Percentiles rank a stretch among this genome's conserved stretches.
Evolutionary conservation across 2,888 invertebrate species (phyloP).

Genomic region (Tolmerus cingulatus): DNA sequence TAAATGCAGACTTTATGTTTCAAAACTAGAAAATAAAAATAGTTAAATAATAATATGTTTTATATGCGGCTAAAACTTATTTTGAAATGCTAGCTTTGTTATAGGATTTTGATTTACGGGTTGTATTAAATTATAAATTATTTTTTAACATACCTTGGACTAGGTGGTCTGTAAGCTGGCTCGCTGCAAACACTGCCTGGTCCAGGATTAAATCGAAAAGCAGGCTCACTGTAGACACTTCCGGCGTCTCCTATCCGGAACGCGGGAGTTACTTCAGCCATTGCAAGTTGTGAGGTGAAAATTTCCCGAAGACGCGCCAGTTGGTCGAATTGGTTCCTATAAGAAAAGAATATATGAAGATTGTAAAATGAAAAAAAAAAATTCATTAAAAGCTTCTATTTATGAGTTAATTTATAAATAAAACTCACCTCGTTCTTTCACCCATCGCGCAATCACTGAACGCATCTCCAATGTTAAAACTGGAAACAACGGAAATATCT

Average conservation of each 20-base stretch:
- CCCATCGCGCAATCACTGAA: conserved; percentile 63
- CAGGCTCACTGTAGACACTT: conserved; percentile 64
- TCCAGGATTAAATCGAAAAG: conserved; percentile 62
- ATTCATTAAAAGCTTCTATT: neutral
- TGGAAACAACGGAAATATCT: conserved; percentile 88
- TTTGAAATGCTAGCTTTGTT: too few species aligned
- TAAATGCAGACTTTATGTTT: too few species aligned
- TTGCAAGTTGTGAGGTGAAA: conserved; percentile 79
- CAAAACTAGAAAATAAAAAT: too few species aligned
- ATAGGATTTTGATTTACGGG: too few species aligned
- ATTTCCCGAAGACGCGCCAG: conserved; percentile 82
- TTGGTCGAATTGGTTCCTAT: conserved; percentile 75
- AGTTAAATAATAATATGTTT: too few species aligned
- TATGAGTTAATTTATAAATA: neutral
- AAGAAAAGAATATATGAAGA: neutral
- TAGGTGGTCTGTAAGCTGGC: conserved; percentile 75
- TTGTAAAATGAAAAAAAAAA: neutral
- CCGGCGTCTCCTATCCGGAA: conserved; percentile 65
- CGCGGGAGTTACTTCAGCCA: conserved; percentile 75
- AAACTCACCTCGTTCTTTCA: conserved; percentile 60
- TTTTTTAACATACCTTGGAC: conserved; percentile 60
- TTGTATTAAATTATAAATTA: too few species aligned
- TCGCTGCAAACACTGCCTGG: conserved; percentile 88
- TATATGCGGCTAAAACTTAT: too few species aligned
- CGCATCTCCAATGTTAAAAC: conserved; percentile 69